Conservation (phyloP, 2,888 invertebrate genomes). For the Mystacides longicornis region DNA sequence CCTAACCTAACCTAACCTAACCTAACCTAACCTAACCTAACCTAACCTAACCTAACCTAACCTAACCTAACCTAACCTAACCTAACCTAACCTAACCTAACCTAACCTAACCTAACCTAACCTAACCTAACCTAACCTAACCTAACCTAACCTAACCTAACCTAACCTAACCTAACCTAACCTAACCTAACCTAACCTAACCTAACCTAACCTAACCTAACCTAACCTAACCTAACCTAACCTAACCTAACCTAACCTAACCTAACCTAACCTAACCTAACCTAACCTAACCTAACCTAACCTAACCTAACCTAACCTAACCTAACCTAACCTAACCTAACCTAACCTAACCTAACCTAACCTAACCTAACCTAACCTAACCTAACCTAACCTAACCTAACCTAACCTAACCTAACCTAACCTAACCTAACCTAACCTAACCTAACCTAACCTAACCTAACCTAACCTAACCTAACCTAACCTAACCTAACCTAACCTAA, state of each 20-base stretch:
- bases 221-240: constrained; percentile 23
- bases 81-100: constrained; percentile 12
- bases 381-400: constrained; percentile 24
- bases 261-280: constrained; percentile 23
- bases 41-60: constrained; percentile 19
- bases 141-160: constrained; percentile 16
- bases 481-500: constrained; percentile 6
- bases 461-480: constrained; percentile 20
- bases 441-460: constrained; percentile 19
- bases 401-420: constrained; percentile 24
- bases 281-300: constrained; percentile 23
- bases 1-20: constrained; percentile 10
- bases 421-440: constrained; percentile 26
- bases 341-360: constrained; percentile 24
- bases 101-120: constrained; percentile 12
- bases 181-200: constrained; percentile 19
- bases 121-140: constrained; percentile 16
- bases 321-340: constrained; percentile 23
- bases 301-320: constrained; percentile 24
- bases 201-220: constrained; percentile 23
- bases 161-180: constrained; percentile 16
- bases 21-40: constrained; percentile 22
- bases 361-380: constrained; percentile 25
- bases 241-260: constrained; percentile 24
- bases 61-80: constrained; percentile 7